Evolutionary conservation across 2,113 vertebrate species (phyloP).

Genomic region (Hyperopisus bebe): DNA sequence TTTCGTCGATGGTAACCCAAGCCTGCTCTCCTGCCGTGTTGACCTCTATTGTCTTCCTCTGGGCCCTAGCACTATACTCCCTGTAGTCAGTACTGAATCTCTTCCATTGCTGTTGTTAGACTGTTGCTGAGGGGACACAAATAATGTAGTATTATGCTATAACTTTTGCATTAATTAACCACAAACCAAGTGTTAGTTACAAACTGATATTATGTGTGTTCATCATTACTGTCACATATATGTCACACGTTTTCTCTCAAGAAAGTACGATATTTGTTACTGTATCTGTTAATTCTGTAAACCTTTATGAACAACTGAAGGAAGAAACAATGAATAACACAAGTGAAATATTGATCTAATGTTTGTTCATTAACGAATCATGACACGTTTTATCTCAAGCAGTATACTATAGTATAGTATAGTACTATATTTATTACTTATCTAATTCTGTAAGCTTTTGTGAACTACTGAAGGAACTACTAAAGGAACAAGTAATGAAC

Average conservation of each 20-base stretch:
- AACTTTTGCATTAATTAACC: not conserved
- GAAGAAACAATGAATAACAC: not conserved
- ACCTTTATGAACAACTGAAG: not conserved
- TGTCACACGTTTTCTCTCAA: not conserved
- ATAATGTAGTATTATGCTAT: not conserved
- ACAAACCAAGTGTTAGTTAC: not conserved
- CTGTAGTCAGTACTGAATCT: not conserved
- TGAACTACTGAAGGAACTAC: not conserved
- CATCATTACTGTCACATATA: not conserved
- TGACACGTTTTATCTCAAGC: not conserved
- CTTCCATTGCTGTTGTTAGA: not conserved
- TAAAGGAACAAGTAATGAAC: not conserved
- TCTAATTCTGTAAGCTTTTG: too few relatives aligned
- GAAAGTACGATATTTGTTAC: not conserved
- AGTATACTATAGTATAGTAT: too few relatives aligned
- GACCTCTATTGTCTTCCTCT: not conserved
- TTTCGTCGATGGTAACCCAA: not conserved
- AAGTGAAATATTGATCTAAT: not conserved
- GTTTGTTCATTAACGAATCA: not conserved
- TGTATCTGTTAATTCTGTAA: not conserved
- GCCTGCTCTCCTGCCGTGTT: not conserved
- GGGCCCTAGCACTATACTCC: not conserved
- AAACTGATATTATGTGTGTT: not conserved
- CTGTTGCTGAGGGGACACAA: not conserved
- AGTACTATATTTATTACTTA: too few relatives aligned